phyloP scores from a whole-genome alignment of 2,113 vertebrate genomes.

The Thermophis baileyi region DNA sequence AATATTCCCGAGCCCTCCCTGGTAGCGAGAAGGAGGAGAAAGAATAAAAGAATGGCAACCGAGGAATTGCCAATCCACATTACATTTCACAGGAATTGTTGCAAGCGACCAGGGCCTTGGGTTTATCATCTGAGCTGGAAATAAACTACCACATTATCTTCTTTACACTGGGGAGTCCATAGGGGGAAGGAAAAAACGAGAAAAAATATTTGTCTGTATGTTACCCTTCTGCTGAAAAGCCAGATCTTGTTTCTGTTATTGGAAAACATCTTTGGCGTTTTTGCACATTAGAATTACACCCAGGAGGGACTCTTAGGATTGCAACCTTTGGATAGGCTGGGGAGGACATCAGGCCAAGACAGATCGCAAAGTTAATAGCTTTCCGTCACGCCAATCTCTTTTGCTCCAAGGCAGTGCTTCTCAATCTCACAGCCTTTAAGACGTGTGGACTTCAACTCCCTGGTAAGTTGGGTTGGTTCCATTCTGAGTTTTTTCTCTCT shows the following conservation, averaged over 20 bases:
- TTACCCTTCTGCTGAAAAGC: not conserved
- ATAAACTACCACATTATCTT: not conserved
- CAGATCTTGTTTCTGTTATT: not conserved
- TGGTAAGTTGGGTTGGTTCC: not conserved
- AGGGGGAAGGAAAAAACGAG: not conserved
- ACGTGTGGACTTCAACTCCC: not conserved
- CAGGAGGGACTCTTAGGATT: not conserved
- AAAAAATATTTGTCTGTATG: rapidly evolving
- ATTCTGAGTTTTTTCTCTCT: not conserved
- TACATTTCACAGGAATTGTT: not conserved
- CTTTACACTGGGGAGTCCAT: not conserved
- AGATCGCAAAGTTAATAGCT: not conserved
- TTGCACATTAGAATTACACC: not conserved
- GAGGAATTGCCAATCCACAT: not conserved
- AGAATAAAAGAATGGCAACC: not conserved
- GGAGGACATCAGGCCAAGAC: not conserved
- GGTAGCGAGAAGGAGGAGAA: not conserved
- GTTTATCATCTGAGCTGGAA: constrained; percentile 2
- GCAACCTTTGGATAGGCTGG: not conserved
- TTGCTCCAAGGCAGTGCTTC: not conserved
- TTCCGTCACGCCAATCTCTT: not conserved
- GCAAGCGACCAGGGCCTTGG: not conserved
- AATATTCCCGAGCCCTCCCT: not conserved
- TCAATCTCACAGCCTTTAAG: not conserved
- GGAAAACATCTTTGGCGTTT: not conserved